Conservation (phyloP, 2,797 vertebrate genomes). For the Helostoma temminkii region DNA sequence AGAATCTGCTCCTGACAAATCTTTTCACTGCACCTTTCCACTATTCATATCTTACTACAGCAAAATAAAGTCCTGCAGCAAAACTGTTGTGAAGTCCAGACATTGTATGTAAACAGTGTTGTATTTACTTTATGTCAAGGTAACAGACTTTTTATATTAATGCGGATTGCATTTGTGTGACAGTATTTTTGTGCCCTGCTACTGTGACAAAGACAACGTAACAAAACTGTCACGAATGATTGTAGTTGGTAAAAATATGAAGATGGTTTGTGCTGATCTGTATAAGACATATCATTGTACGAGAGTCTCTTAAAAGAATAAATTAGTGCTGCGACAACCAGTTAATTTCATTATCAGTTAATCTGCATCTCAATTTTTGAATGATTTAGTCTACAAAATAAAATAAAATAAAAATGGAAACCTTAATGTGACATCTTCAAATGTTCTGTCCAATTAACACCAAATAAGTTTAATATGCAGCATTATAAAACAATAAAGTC, state of each 20-base stretch:
- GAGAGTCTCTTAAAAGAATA: neutral
- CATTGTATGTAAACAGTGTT: neutral
- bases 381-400: neutral
- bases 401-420: neutral
- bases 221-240: neutral
- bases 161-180: neutral
- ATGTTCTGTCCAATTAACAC: too few species aligned
- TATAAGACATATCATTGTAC: too few species aligned
- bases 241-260: neutral
- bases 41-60: neutral
- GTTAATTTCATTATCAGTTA: too few species aligned
- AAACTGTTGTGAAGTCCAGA: neutral
- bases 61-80: neutral
- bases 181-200: neutral
- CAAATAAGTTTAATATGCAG: too few species aligned
- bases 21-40: conserved; percentile 1
- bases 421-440: too few species aligned
- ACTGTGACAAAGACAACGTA: neutral
- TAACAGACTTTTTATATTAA: too few species aligned
- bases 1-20: neutral
- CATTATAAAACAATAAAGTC: too few species aligned
- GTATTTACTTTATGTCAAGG: too few species aligned
- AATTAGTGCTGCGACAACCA: neutral
- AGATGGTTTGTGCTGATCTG: too few species aligned
- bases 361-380: too few species aligned